Conservation (phyloP, 2,113 vertebrate species). For the Nothocercus julius region DNA sequence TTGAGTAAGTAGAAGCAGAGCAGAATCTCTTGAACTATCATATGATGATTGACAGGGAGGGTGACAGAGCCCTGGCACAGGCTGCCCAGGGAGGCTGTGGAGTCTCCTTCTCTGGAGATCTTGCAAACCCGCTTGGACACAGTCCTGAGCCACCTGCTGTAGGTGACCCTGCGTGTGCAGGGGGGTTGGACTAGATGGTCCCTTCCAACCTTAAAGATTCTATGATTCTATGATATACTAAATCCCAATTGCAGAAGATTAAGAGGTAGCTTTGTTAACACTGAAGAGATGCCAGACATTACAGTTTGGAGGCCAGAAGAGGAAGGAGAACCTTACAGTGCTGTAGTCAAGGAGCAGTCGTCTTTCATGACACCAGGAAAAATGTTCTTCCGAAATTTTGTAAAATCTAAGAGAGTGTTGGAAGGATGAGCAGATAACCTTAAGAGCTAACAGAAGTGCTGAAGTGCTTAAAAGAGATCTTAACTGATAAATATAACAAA, state of each 20-base stretch:
- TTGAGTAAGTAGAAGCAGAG: background rate
- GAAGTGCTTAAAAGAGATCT: background rate
- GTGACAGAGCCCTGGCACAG: too few species aligned
- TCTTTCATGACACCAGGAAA: background rate
- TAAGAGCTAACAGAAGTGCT: background rate
- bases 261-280: background rate
- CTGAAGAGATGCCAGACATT: background rate
- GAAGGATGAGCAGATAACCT: background rate
- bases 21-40: background rate
- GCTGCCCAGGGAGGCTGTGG: too few species aligned
- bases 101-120: too few species aligned
- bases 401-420: background rate
- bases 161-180: too few species aligned
- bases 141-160: too few species aligned
- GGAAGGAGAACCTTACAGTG: background rate
- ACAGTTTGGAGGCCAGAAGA: background rate
- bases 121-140: too few species aligned
- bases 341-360: background rate
- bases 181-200: too few species aligned
- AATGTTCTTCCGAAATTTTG: background rate
- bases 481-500: background rate
- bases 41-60: background rate
- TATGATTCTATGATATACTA: too few species aligned
- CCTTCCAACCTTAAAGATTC: too few species aligned
- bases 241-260: background rate